Percentiles rank a stretch among this genome's conserved stretches.
These are phyloP conservation scores for Gallinago nigripennis DNA, from an alignment of 2,797 vertebrate species.

Conservation along the genomic window DNA sequence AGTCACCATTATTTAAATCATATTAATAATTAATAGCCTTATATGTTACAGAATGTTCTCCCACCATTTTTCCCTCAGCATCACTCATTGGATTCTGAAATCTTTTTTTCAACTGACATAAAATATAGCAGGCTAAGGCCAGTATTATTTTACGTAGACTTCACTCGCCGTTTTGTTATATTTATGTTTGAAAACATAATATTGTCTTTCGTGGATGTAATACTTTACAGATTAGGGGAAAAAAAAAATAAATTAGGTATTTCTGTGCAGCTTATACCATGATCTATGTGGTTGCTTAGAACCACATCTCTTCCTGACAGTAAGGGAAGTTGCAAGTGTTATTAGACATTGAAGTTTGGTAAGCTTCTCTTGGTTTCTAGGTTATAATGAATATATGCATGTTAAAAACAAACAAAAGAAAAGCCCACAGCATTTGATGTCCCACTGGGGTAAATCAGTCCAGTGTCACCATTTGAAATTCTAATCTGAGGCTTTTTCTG, in stretches of 20 bases:
- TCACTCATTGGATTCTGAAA: neutral
- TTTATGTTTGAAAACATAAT: neutral
- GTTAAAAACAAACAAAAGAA: neutral
- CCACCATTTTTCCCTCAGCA: neutral
- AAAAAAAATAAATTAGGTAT: neutral
- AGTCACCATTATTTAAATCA: neutral
- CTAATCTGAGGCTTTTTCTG: neutral
- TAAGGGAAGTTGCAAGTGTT: neutral
- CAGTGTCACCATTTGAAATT: neutral
- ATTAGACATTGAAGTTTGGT: neutral
- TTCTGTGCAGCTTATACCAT: neutral
- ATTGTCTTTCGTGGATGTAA: neutral
- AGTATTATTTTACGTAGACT: neutral
- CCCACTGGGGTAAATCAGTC: neutral
- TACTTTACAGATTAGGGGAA: neutral
- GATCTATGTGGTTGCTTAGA: neutral
- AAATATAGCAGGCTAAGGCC: neutral
- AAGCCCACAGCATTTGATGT: neutral
- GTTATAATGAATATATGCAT: neutral
- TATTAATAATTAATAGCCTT: neutral
- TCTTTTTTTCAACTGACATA: neutral
- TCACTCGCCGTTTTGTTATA: neutral
- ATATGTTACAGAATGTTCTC: neutral
- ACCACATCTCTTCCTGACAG: neutral
- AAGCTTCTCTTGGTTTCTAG: neutral